Evolutionary conservation across 2,113 vertebrate species (phyloP), one percentile per base, ranked within the genome.

Genomic region (Macquaria ambigua): DNA sequence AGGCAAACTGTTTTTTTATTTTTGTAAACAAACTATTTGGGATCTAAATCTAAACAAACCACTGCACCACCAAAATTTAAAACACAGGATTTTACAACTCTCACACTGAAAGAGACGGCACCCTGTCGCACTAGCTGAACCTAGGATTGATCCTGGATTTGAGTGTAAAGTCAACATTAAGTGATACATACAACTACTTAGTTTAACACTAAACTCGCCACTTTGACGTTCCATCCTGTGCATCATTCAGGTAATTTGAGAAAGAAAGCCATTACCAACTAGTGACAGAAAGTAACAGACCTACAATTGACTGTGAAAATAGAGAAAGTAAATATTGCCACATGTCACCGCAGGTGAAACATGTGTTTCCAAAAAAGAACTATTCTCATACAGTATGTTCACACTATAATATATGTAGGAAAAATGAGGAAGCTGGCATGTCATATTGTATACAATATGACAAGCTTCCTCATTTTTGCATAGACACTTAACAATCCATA

Each of bases 401-500:
- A 31, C 8, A 31, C 3, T 31, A 31, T 31, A 31, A 31, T 31
- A 31, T 31, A 31, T 31, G 28, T 31, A 31, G 28, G 1, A 31
- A 31, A 31, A 31, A 31, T 31, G 28, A 31, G 28, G 28, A 31
- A 31, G 28, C 28, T 31, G 28, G 28, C 28, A 31, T 31, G 28
- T 31, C 2, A 31, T 31, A 31, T 31, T 31, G 28, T 31, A 31
- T 2, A 31, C n/a, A n/a, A n/a, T n/a, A 31, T 31, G 1, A 31
- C 28, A 31, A 31, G 41, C 39, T 70, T 84, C 68, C 25, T 67
- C 37, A 34, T 72, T 89, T 74, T 58, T 72, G 50, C 63, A 23
- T 39, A 4, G 80, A 70, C 81, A 59, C n/a, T 39, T 43, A 8
- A 79, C 89, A 64, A 82, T 91, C 84, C 88, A 23, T 28, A 11